phyloP scores from a whole-genome alignment of 2,888 invertebrate genomes.

The Pseudeuparius sepicola region DNA sequence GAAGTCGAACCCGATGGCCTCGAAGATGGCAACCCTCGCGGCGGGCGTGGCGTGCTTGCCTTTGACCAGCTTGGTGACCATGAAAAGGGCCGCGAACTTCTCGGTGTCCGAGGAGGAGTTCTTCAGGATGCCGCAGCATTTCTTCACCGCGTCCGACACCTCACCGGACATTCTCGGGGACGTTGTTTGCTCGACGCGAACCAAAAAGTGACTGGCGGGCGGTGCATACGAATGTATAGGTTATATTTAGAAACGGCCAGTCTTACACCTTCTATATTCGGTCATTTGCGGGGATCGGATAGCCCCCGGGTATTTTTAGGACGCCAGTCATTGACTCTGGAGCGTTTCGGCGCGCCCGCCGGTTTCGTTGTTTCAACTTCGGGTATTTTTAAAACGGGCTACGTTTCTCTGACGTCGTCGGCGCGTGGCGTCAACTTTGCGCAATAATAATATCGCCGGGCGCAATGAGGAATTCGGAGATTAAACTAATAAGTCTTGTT shows the following conservation, averaged over 20 bases:
- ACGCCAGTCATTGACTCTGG: slow-evolving; percentile 36
- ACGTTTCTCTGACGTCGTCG: too few relatives aligned
- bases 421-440: too few relatives aligned
- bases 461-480: too few relatives aligned
- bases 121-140: slow-evolving; percentile 72
- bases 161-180: slow-evolving; percentile 38
- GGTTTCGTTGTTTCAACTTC: too few relatives aligned
- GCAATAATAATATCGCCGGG: too few relatives aligned
- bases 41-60: slow-evolving; percentile 67
- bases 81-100: slow-evolving; percentile 83
- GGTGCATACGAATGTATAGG: slow-evolving; percentile 29
- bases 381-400: too few relatives aligned
- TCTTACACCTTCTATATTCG: slow-evolving; percentile 38
- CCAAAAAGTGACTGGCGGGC: slow-evolving; percentile 26
- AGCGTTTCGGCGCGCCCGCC: too few relatives aligned
- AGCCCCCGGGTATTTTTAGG: slow-evolving; percentile 39
- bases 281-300: slow-evolving; percentile 35
- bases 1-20: slow-evolving; percentile 83
- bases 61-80: slow-evolving; percentile 84
- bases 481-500: too few relatives aligned
- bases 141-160: slow-evolving; percentile 72
- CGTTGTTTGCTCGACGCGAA: slow-evolving; percentile 18
- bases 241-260: slow-evolving; percentile 37
- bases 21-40: slow-evolving; percentile 68
- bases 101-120: slow-evolving; percentile 77